A percentile compares a stretch with the other conserved stretches of the same genome.
These are phyloP conservation scores for Podotricha telesiphe DNA, from an alignment of 2,888 invertebrate species.

Conservation along the genomic window DNA sequence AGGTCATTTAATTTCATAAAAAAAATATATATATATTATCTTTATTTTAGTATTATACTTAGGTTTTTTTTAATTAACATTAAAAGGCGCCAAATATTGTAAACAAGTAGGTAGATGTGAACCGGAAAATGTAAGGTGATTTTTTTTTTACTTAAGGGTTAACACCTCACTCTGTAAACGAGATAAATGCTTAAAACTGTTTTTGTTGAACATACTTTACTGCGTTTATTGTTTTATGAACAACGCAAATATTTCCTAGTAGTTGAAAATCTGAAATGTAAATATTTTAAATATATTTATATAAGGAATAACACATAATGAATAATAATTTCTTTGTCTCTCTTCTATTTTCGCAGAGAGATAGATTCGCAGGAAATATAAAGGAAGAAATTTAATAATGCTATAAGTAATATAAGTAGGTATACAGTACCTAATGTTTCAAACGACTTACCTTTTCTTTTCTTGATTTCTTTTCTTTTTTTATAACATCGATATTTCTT, in stretches of 20 bases:
- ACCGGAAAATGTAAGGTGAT: background rate
- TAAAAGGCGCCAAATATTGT: background rate
- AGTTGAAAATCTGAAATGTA: slow-evolving; percentile 15
- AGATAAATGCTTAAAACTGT: slow-evolving; percentile 18
- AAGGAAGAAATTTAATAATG: background rate
- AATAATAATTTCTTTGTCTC: slow-evolving; percentile 1
- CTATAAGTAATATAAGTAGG: background rate
- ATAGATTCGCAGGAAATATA: too few relatives aligned
- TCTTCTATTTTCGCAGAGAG: background rate
- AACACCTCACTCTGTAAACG: slow-evolving; percentile 8
- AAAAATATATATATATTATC: too few relatives aligned
- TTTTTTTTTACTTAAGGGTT: background rate
- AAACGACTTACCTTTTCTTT: slow-evolving; percentile 61
- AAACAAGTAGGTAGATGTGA: background rate
- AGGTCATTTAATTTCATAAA: too few relatives aligned
- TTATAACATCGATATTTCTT: slow-evolving; percentile 64
- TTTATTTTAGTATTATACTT: too few relatives aligned
- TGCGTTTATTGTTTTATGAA: slow-evolving; percentile 4
- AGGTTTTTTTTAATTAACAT: too few relatives aligned
- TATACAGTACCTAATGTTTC: too few relatives aligned
- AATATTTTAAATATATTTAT: background rate
- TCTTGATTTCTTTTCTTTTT: slow-evolving; percentile 60
- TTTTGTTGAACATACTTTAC: slow-evolving; percentile 1
- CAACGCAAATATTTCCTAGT: slow-evolving; percentile 10
- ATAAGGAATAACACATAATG: background rate